Conservation (phyloP, 2,113 vertebrate species). For the Eulacestoma nigropectus region DNA sequence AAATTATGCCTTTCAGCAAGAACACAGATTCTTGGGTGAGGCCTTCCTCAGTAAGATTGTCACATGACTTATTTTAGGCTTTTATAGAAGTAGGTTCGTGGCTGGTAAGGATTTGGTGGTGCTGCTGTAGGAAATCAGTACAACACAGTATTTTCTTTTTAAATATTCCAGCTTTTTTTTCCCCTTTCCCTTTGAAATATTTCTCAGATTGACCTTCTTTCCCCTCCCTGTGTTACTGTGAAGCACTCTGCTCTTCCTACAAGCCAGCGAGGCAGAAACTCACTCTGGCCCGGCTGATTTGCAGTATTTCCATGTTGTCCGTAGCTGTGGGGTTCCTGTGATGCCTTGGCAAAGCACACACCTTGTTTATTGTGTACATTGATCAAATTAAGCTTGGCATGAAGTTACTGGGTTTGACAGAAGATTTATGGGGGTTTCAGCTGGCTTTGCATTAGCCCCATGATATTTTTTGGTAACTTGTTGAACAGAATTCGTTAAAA, state of each 20-base stretch:
- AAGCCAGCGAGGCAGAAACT: too few relatives aligned
- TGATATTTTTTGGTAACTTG: not conserved
- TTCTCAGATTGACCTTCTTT: not conserved
- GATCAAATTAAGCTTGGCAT: not conserved
- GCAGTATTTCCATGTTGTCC: not conserved
- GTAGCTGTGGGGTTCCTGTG: not conserved
- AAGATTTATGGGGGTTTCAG: not conserved
- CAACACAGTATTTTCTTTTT: not conserved
- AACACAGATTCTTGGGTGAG: not conserved
- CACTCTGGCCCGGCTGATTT: not conserved
- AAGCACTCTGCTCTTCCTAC: not conserved
- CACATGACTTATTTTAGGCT: not conserved
- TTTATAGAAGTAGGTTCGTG: not conserved
- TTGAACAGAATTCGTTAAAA: not conserved
- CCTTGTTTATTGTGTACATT: not conserved
- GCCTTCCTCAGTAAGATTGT: not conserved
- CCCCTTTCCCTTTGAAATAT: not conserved
- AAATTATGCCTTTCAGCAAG: not conserved
- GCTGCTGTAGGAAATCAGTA: not conserved
- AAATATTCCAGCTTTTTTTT: not conserved
- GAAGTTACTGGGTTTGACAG: not conserved
- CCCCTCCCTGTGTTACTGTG: not conserved
- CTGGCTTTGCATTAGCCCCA: not conserved
- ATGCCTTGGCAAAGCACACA: not conserved
- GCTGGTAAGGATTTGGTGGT: not conserved